Base-by-base conservation (phyloP, 2,797 vertebrate species). In the Moxostoma hubbsi region DNA sequence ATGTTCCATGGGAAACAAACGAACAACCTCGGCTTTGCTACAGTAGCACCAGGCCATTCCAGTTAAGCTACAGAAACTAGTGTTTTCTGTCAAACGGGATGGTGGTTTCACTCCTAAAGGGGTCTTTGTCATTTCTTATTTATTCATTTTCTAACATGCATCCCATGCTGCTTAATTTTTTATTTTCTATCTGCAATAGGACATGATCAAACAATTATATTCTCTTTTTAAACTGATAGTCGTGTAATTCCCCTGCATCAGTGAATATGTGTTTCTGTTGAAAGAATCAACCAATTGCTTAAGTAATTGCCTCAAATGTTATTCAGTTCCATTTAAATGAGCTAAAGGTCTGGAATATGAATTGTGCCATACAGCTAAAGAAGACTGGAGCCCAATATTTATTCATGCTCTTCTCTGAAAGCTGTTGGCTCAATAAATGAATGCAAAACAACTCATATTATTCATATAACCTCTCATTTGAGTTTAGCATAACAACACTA, bases 331-430 rank as follows among this genome's bases (percentile, higher is more conserved):
- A 72, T 50, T 61, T 7, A 79, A 82, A 67, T 12, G 5, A 80
- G 47, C 57, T 71, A 18, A 67, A 11, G 54, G 57, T 75, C 75
- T 80, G 70, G 83, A 85, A 87, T 79, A 82, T 83, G 75, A 83
- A 90, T 89, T 55, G 62, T 43, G 13, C 12, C 9, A 70, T 51
- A 62, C 79, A 75, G 16, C 58, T 45, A 73, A 57, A 64, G 77
- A 87, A 88, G 63, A 73, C 7, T 66, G 46, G 54, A 47, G 49
- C 46, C 77, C 87, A 63, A 83, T 89, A 83, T 86, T 75, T 87
- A 90, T 90, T 87, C 67, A 90, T 90, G 68, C 78, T 85, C 86
- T 88, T 82, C 11, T 24, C 76, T 74, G 66, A 55, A 79, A 79
- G 58, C 79, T 82, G 79, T 80, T 80, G 64, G 73, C 67, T 68